Conservation (phyloP, 2,113 vertebrate genomes). For the Platysteira castanea region DNA sequence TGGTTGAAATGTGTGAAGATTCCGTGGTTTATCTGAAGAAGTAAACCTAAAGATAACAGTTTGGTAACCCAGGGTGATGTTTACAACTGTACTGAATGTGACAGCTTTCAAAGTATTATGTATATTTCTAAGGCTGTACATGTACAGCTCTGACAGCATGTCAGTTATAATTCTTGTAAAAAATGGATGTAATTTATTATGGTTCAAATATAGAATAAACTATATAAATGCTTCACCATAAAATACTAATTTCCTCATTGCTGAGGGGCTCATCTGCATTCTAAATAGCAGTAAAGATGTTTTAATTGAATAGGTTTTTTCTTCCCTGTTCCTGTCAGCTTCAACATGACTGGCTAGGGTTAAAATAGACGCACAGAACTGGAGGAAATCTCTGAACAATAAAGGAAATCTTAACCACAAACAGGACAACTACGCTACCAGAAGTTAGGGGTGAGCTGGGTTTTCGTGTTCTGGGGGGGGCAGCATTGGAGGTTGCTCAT, state of each 20-base stretch:
- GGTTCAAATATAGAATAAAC: slow-evolving; percentile 76
- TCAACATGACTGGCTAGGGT: slow-evolving; percentile 56
- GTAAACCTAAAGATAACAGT: slow-evolving; percentile 59
- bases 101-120: slow-evolving; percentile 79
- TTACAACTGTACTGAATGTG: slow-evolving; percentile 74
- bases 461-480: slow-evolving; percentile 48
- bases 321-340: slow-evolving; percentile 31
- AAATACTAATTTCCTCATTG: slow-evolving; percentile 72
- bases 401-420: slow-evolving; percentile 52
- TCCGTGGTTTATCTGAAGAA: slow-evolving; percentile 1
- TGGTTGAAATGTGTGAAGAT: slow-evolving; percentile 39
- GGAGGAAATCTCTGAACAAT: slow-evolving; percentile 36
- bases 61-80: slow-evolving; percentile 73
- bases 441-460: slow-evolving; percentile 43
- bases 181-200: slow-evolving; percentile 76
- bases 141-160: slow-evolving; percentile 76
- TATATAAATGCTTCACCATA: slow-evolving; percentile 60
- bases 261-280: slow-evolving; percentile 67
- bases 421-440: slow-evolving; percentile 29
- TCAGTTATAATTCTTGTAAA: slow-evolving; percentile 79
- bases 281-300: slow-evolving; percentile 55
- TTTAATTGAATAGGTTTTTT: slow-evolving; percentile 69
- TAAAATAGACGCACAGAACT: slow-evolving; percentile 54
- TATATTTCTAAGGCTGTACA: slow-evolving; percentile 70
- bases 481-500: slow-evolving; percentile 29